phyloP scores from a whole-genome alignment of 2,888 invertebrate species.

The Physocephala rufipes region DNA sequence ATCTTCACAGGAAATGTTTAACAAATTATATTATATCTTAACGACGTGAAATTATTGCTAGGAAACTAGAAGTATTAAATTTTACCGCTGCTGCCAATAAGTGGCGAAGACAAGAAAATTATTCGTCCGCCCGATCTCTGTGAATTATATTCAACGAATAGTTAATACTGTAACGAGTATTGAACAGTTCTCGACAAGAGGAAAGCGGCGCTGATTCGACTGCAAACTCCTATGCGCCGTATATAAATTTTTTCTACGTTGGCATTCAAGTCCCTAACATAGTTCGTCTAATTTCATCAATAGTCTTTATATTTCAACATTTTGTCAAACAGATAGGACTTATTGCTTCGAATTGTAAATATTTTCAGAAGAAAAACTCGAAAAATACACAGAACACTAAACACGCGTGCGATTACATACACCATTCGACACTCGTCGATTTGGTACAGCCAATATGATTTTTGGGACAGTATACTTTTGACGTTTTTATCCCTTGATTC shows the following conservation, averaged over 20 bases:
- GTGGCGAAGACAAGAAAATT: constrained; percentile 4
- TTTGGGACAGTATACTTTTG: no score
- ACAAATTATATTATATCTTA: background rate
- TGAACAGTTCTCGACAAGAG: constrained; percentile 7
- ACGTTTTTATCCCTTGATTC: no score
- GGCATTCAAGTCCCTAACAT: background rate
- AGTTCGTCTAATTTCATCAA: background rate
- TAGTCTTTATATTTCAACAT: no score
- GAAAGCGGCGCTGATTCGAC: background rate
- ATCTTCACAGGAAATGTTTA: background rate
- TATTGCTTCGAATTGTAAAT: no score
- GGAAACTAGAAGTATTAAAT: background rate
- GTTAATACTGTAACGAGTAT: constrained; percentile 21
- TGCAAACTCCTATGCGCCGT: background rate
- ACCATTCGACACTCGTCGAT: no score
- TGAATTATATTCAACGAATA: constrained; percentile 21
- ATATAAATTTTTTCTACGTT: background rate
- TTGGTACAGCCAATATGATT: no score
- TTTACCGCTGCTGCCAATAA: constrained; percentile 17
- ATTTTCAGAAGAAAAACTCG: no score
- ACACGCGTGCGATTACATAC: no score
- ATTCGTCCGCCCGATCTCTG: constrained; percentile 1
- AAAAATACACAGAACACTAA: no score
- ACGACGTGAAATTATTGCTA: background rate
- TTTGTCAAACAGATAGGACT: no score